Conservation (phyloP, 1,140 invertebrate species). For the Drosophila arizonae region DNA sequence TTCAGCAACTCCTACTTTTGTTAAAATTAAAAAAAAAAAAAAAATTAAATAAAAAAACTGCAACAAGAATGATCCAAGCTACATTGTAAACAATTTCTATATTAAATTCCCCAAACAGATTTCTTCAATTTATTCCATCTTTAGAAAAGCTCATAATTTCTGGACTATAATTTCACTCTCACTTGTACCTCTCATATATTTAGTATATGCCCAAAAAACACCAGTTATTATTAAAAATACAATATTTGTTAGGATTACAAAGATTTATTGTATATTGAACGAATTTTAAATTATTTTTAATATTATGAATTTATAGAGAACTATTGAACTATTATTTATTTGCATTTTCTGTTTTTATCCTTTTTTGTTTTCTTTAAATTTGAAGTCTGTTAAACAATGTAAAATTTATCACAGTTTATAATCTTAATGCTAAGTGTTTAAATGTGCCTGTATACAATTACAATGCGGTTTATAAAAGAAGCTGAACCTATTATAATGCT, state of each 20-base stretch:
- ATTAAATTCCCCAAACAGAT: too few species aligned
- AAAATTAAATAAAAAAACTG: too few species aligned
- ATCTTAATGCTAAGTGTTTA: conserved; percentile 63
- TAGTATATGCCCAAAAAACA: not conserved
- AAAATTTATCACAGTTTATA: conserved; percentile 79
- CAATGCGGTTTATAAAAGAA: conserved; percentile 25
- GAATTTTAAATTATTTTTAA: conserved; percentile 65
- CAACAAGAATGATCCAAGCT: too few species aligned
- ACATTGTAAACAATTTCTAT: too few species aligned
- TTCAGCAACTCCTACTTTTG: too few species aligned
- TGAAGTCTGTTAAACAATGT: conserved; percentile 76
- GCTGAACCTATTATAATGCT: conserved; percentile 11
- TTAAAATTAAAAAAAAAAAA: too few species aligned
- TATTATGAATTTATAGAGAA: conserved; percentile 67
- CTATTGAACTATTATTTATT: conserved; percentile 45
- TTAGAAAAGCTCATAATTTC: too few species aligned
- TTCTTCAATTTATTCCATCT: too few species aligned
- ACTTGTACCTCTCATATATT: not conserved
- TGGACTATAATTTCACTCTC: too few species aligned
- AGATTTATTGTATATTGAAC: conserved; percentile 73
- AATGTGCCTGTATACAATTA: conserved; percentile 29
- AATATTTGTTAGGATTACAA: conserved; percentile 56
- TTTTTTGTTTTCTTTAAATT: conserved; percentile 21
- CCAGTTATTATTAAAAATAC: not conserved
- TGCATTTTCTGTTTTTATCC: not conserved